A percentile compares a stretch with the other conserved stretches of the same genome.
phyloP scores from a whole-genome alignment of 2,888 invertebrate species.

The Mellilla xanthometata region DNA sequence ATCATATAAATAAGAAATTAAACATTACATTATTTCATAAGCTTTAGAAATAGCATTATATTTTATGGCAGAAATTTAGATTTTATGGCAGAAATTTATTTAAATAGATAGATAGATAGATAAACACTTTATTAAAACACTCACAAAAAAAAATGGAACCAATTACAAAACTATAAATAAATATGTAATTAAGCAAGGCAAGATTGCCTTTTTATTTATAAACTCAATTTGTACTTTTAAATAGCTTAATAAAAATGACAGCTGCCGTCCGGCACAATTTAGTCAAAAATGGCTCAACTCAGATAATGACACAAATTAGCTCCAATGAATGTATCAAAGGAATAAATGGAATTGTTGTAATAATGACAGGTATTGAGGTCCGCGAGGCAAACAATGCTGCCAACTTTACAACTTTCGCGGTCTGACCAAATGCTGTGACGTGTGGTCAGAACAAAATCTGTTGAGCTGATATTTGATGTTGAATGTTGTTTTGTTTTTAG shows the following conservation, averaged over 20 bases:
- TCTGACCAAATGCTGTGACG: slow-evolving; percentile 62
- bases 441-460: slow-evolving; percentile 36
- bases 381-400: slow-evolving; percentile 62
- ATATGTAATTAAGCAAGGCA: too few relatives aligned
- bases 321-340: too few relatives aligned
- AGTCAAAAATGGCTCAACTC: not conserved
- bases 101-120: too few relatives aligned
- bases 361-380: slow-evolving; percentile 50
- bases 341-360: slow-evolving; percentile 38
- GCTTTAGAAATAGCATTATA: too few relatives aligned
- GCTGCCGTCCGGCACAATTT: not conserved
- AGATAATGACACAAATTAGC: not conserved
- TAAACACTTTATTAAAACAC: too few relatives aligned
- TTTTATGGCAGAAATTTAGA: too few relatives aligned
- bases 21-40: too few relatives aligned
- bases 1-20: too few relatives aligned
- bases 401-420: slow-evolving; percentile 64
- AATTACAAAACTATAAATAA: too few relatives aligned
- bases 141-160: too few relatives aligned
- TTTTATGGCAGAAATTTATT: too few relatives aligned
- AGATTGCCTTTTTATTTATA: slow-evolving; percentile 14
- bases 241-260: not conserved
- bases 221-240: not conserved
- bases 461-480: slow-evolving; percentile 31
- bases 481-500: not conserved